Percentiles rank a stretch among this genome's conserved stretches.
These are phyloP conservation scores for Phaethornis superciliosus DNA, from an alignment of 2,113 vertebrate species.

Conservation along the genomic window DNA sequence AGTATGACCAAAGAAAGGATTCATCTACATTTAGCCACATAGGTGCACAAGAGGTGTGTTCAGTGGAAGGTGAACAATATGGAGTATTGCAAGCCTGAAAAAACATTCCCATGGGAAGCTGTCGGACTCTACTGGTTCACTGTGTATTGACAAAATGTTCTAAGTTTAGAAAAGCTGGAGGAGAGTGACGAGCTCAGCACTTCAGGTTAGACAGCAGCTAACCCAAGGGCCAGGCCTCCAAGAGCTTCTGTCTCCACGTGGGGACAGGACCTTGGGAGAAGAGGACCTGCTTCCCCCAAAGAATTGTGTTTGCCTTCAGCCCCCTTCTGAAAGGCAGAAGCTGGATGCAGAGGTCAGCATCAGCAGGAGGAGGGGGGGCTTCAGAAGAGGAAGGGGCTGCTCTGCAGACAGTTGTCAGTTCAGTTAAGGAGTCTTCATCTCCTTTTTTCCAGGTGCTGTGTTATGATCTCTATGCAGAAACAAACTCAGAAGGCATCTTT, in stretches of 20 bases:
- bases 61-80: not conserved
- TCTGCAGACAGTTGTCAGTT: not conserved
- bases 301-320: not conserved
- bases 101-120: not conserved
- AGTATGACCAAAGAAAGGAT: not conserved
- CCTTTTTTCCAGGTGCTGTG: not conserved
- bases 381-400: not conserved
- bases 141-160: not conserved
- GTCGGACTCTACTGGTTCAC: not conserved
- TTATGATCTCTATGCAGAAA: not conserved
- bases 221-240: not conserved
- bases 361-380: fast-evolving
- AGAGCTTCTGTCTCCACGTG: not conserved
- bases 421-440: not conserved
- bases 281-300: not conserved
- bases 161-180: not conserved
- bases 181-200: not conserved
- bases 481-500: not conserved
- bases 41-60: not conserved
- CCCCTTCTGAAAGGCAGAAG: not conserved
- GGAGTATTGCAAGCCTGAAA: not conserved
- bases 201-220: not conserved
- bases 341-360: not conserved
- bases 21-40: not conserved
- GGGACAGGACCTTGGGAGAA: not conserved